A percentile compares a stretch with the other conserved stretches of the same genome.
phyloP scores from a whole-genome alignment of 2,113 vertebrate genomes.

The Ctenomys sociabilis region DNA sequence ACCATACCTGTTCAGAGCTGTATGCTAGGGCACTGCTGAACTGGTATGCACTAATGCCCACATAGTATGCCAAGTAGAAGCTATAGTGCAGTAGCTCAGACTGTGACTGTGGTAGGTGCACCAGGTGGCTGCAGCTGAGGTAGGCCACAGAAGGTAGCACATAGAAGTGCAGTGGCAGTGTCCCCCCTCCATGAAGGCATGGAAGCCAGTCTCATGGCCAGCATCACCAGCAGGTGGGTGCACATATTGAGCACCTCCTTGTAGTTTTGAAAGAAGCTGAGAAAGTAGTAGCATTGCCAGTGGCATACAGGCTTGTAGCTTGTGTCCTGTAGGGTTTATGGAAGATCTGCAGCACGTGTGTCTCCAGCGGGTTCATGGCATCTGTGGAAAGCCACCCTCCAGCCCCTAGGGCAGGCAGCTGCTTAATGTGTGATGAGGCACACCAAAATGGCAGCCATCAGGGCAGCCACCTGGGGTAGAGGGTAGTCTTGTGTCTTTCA shows the following conservation, averaged over 20 bases:
- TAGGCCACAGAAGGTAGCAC: constrained; percentile 90
- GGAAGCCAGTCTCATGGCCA: constrained; percentile 91
- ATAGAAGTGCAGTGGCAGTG: constrained; percentile 91
- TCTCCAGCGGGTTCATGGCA: constrained; percentile 89
- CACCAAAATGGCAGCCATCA: constrained; percentile 88
- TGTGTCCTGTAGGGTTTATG: constrained; percentile 92
- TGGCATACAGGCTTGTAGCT: constrained; percentile 93
- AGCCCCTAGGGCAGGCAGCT: constrained; percentile 88
- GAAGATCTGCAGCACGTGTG: constrained; percentile 92
- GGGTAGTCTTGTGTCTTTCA: background rate
- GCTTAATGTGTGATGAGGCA: constrained; percentile 89
- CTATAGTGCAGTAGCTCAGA: constrained; percentile 93
- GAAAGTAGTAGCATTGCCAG: constrained; percentile 92
- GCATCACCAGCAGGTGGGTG: constrained; percentile 91
- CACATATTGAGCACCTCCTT: constrained; percentile 96
- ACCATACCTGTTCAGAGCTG: constrained; percentile 90
- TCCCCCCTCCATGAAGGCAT: constrained; percentile 84
- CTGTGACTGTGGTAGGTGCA: constrained; percentile 95
- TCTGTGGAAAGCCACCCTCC: constrained; percentile 86
- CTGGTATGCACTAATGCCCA: constrained; percentile 93
- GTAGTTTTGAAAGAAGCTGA: constrained; percentile 96
- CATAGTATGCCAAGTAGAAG: constrained; percentile 95
- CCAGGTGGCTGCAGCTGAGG: constrained; percentile 91
- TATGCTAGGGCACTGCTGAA: constrained; percentile 94
- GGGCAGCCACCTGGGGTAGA: constrained; percentile 49